phyloP scores from a whole-genome alignment of 2,888 invertebrate genomes.

The Idaea aversata region DNA sequence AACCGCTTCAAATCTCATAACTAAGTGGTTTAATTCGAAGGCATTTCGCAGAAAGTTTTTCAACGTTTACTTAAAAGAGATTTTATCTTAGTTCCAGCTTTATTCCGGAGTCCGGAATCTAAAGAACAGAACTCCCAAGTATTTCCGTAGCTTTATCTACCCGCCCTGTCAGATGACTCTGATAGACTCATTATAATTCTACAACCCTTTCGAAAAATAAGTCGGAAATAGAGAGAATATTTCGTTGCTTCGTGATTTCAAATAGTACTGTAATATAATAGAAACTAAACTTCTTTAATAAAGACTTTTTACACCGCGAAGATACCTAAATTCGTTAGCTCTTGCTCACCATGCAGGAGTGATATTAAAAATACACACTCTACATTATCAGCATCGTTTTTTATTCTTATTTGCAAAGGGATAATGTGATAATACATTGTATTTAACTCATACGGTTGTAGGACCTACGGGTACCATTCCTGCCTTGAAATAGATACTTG shows the following conservation, averaged over 20 bases:
- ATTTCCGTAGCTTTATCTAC: neutral
- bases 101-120: neutral
- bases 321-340: too few relatives aligned
- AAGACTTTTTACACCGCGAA: neutral
- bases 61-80: neutral
- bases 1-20: neutral
- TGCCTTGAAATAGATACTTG: too few relatives aligned
- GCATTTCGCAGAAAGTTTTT: neutral
- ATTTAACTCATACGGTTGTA: too few relatives aligned
- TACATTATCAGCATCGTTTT: too few relatives aligned
- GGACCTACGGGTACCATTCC: too few relatives aligned
- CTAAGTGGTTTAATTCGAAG: neutral
- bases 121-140: neutral
- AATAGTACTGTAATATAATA: neutral
- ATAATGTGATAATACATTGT: too few relatives aligned
- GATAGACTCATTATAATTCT: neutral
- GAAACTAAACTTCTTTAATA: neutral
- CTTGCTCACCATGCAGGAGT: too few relatives aligned
- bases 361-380: too few relatives aligned
- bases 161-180: neutral
- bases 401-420: too few relatives aligned
- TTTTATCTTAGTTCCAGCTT: neutral
- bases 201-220: neutral
- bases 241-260: neutral
- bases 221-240: neutral